phyloP scores from a whole-genome alignment of 1,140 invertebrate species.

The Pinna nobilis region DNA sequence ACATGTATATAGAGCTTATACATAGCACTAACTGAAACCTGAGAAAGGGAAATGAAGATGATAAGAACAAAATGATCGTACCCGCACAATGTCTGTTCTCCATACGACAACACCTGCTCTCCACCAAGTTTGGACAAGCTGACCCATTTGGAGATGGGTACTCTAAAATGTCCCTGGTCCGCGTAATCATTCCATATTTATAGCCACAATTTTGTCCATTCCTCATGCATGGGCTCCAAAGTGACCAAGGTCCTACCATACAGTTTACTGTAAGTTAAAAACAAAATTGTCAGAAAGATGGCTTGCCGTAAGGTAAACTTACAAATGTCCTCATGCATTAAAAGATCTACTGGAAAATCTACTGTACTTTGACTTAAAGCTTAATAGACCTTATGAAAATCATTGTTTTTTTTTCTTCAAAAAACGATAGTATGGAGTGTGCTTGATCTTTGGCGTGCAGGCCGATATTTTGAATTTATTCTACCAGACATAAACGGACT shows the following conservation, averaged over 20 bases:
- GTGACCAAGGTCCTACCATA: constrained; percentile 62
- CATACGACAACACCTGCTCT: constrained; percentile 53
- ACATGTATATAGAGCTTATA: neutral
- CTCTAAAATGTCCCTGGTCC: constrained; percentile 55
- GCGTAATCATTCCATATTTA: constrained; percentile 59
- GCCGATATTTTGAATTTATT: too few relatives aligned
- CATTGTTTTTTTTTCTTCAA: too few relatives aligned
- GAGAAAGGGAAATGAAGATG: neutral
- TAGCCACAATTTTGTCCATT: constrained; percentile 69
- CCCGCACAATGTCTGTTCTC: constrained; percentile 50
- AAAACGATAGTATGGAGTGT: too few relatives aligned
- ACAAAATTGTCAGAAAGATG: neutral
- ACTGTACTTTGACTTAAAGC: too few relatives aligned
- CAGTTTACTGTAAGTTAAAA: constrained; percentile 64
- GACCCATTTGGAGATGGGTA: constrained; percentile 53
- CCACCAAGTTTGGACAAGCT: constrained; percentile 49
- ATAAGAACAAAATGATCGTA: constrained; percentile 4
- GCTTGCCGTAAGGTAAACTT: neutral
- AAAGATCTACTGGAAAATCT: too few relatives aligned
- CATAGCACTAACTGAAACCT: neutral
- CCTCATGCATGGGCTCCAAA: constrained; percentile 61
- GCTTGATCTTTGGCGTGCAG: too few relatives aligned
- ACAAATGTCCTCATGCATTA: too few relatives aligned
- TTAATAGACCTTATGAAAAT: too few relatives aligned
- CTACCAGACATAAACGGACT: too few relatives aligned